Conservation (phyloP, 2,797 vertebrate genomes). For the Zenarchopterus dispar region DNA sequence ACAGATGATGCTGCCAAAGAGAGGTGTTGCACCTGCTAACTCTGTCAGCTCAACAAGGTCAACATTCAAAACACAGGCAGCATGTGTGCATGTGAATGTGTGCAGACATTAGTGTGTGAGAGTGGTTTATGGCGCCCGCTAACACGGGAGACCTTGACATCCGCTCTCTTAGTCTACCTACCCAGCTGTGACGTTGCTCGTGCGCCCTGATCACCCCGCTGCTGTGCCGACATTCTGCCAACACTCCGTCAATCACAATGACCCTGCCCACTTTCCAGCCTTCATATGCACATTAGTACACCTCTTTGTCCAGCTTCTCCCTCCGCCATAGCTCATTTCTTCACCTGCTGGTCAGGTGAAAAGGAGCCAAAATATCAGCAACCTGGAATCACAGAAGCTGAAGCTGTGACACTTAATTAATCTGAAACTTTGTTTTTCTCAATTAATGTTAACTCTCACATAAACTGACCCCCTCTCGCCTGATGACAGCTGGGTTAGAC, state of each 20-base stretch:
- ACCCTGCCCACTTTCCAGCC: conserved; percentile 28
- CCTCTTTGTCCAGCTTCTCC: conserved; percentile 3
- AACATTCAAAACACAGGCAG: conserved; percentile 40
- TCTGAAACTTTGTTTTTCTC: conserved; percentile 33
- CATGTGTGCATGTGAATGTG: conserved; percentile 4
- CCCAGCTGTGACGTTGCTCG: conserved; percentile 34
- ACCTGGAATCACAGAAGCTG: conserved; percentile 39
- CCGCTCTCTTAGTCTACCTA: conserved; percentile 27
- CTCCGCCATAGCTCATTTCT: background rate
- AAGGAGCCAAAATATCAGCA: conserved; percentile 3
- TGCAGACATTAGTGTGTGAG: conserved; percentile 23
- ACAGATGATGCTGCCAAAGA: conserved; percentile 69
- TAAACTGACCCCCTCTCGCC: no score
- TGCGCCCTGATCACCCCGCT: conserved; percentile 26
- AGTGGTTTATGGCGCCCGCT: conserved; percentile 23
- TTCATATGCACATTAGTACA: conserved; percentile 9
- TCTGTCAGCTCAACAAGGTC: conserved; percentile 68
- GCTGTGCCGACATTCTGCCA: conserved; percentile 25
- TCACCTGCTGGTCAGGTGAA: conserved; percentile 42
- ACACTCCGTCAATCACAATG: conserved; percentile 43
- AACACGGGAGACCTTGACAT: conserved; percentile 46
- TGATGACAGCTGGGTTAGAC: no score
- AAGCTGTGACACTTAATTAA: conserved; percentile 26
- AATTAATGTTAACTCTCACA: conserved; percentile 4
- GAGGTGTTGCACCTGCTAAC: conserved; percentile 68